A percentile compares a stretch with the other conserved stretches of the same genome.
These are phyloP conservation scores for Podargus strigoides DNA, from an alignment of 2,797 vertebrate genomes.

Conservation along the genomic window DNA sequence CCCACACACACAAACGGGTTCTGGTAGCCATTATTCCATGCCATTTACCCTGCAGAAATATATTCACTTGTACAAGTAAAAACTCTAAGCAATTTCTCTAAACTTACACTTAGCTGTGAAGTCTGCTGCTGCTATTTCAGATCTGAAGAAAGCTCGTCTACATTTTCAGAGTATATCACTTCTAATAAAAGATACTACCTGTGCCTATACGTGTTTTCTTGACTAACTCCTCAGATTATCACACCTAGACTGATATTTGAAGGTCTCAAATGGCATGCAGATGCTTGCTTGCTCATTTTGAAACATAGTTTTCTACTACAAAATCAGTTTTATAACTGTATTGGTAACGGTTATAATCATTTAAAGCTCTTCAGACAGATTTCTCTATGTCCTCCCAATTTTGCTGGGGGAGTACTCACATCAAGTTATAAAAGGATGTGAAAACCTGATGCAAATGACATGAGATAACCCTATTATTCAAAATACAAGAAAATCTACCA, in stretches of 20 bases:
- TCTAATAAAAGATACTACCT: constrained; percentile 27
- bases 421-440: neutral
- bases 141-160: neutral
- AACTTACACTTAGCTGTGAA: neutral
- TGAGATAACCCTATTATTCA: neutral
- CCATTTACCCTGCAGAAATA: neutral
- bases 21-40: neutral
- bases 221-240: neutral
- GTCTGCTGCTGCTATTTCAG: constrained; percentile 6
- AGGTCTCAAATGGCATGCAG: neutral
- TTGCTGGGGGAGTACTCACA: neutral
- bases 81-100: neutral
- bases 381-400: neutral
- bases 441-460: neutral
- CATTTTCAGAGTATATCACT: neutral
- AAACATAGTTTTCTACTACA: neutral
- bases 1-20: neutral
- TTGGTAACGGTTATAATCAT: neutral
- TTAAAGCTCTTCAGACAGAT: neutral
- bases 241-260: neutral
- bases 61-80: neutral
- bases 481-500: neutral
- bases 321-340: neutral
- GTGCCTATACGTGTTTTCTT: neutral
- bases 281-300: neutral